Evolutionary conservation across 2,113 vertebrate species (phyloP).

Genomic region (Gopherus flavomarginatus): DNA sequence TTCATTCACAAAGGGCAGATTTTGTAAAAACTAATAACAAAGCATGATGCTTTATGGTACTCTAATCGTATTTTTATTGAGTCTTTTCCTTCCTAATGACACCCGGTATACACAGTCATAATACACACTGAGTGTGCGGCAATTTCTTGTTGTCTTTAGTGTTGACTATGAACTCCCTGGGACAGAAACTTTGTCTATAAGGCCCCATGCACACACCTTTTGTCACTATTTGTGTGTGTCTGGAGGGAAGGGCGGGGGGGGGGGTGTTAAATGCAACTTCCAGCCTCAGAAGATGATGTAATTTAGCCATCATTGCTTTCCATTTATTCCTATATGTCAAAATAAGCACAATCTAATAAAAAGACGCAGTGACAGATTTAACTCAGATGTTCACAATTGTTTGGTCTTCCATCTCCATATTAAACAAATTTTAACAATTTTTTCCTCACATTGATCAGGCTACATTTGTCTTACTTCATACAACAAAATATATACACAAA

Average conservation of each 20-base stretch:
- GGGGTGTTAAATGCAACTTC: accelerated
- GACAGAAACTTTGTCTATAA: accelerated
- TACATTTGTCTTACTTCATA: conserved; percentile 73
- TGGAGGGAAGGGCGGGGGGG: accelerated
- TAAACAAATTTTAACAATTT: background rate
- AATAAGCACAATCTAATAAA: background rate
- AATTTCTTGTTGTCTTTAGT: background rate
- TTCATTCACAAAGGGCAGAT: background rate
- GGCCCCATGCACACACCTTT: accelerated
- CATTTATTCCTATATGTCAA: background rate
- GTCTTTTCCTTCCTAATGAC: background rate
- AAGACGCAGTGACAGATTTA: background rate
- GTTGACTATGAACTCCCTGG: background rate
- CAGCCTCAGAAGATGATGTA: accelerated
- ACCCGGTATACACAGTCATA: background rate
- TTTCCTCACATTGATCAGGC: conserved; percentile 74
- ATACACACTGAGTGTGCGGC: background rate
- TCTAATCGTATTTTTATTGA: background rate
- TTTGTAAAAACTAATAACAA: background rate
- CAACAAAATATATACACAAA: conserved; percentile 74
- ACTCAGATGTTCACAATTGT: background rate
- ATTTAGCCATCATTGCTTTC: background rate
- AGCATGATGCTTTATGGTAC: background rate
- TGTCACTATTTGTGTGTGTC: background rate
- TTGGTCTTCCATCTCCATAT: background rate